phyloP scores from a whole-genome alignment of 2,888 invertebrate species.

The Alloplasta piceator region DNA sequence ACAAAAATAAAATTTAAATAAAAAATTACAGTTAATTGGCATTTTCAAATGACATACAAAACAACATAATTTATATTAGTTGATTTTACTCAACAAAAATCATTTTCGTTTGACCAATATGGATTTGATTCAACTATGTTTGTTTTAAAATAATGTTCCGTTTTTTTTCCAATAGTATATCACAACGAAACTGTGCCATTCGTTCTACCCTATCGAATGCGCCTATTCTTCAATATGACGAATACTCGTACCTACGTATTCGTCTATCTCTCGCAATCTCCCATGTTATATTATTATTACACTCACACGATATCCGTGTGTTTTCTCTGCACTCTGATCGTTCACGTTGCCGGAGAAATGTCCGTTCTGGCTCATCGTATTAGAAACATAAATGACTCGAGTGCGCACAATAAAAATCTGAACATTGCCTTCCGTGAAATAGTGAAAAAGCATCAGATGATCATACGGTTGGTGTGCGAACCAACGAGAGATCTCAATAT shows the following conservation, averaged over 20 bases:
- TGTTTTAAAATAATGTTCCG: no score
- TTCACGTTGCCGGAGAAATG: conserved; percentile 58
- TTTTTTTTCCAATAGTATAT: conserved; percentile 22
- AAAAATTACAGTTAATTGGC: no score
- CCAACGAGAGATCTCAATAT: not conserved
- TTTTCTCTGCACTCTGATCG: conserved; percentile 59
- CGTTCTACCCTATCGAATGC: conserved; percentile 57
- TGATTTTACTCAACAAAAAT: no score
- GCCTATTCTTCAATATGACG: conserved; percentile 52
- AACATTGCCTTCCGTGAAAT: conserved; percentile 32
- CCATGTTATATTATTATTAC: conserved; percentile 62
- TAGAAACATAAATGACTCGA: conserved; percentile 18
- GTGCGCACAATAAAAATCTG: not conserved
- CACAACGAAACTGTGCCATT: conserved; percentile 56
- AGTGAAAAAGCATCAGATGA: conserved; percentile 44
- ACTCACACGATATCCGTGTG: conserved; percentile 58
- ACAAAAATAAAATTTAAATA: no score
- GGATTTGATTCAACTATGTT: no score
- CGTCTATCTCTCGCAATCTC: conserved; percentile 56
- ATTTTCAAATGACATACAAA: no score
- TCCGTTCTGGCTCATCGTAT: conserved; percentile 60
- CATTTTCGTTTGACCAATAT: no score
- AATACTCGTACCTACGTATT: conserved; percentile 58
- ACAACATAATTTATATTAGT: no score
- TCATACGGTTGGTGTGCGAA: conserved; percentile 45